Conservation (phyloP, 2,113 vertebrate species). For the Arothron firmamentum region DNA sequence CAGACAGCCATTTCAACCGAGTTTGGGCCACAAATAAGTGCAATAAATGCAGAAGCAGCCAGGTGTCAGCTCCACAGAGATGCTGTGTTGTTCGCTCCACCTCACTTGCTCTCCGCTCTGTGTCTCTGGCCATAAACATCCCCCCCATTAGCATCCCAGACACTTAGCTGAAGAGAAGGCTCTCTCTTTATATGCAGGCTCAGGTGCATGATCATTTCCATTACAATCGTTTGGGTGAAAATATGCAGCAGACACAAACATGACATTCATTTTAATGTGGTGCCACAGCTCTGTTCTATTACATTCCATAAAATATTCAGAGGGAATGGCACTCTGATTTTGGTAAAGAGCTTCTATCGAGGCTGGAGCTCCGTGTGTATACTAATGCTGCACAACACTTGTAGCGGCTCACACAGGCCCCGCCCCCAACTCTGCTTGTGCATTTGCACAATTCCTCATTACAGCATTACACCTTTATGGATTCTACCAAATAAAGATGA, state of each 20-base stretch:
- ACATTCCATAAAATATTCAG: slow-evolving; percentile 74
- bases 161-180: slow-evolving; percentile 45
- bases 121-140: slow-evolving; percentile 61
- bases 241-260: slow-evolving; percentile 69
- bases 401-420: too few relatives aligned
- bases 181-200: slow-evolving; percentile 57
- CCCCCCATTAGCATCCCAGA: slow-evolving; percentile 59
- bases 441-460: too few relatives aligned
- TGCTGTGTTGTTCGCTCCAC: slow-evolving; percentile 31
- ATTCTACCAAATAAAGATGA: too few relatives aligned
- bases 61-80: slow-evolving; percentile 30
- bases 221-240: slow-evolving; percentile 69
- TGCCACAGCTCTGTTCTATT: slow-evolving; percentile 64
- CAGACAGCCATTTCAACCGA: slow-evolving; percentile 4
- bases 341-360: slow-evolving; percentile 38
- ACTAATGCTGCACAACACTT: background rate
- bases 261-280: slow-evolving; percentile 71
- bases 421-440: too few relatives aligned
- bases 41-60: slow-evolving; percentile 16
- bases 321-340: slow-evolving; percentile 54
- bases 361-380: slow-evolving; percentile 34
- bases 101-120: slow-evolving; percentile 30
- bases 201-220: slow-evolving; percentile 66
- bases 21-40: slow-evolving; percentile 15
- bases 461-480: too few relatives aligned